Evolutionary conservation across 2,113 vertebrate species (phyloP), one percentile per base, ranked within the genome.

Genomic region (Albula glossodonta): DNA sequence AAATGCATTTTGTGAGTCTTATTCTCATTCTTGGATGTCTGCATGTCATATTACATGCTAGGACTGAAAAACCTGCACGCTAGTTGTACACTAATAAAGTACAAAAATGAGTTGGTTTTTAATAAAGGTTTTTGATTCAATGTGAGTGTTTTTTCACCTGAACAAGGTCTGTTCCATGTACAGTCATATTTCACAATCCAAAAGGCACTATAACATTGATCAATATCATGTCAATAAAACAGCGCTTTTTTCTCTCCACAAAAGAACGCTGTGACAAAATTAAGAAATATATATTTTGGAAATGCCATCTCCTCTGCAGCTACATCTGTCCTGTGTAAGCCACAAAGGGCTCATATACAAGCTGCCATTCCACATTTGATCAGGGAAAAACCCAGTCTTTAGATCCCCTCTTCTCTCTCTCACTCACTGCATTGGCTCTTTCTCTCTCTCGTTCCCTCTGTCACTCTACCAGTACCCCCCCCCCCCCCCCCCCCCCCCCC

Each of bases 281-380:
- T 50, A 94, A 94, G 94, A 93, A 91, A 92, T n/a, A 70, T 88
- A 88, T 90, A 92, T 93, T 94, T 95, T 92, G 93, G 94, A 95
- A 95, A 95, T 95, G 94, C 94, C 94, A 94, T 87, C 87, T 91
- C 90, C 91, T 92, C 93, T 93, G 92, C 93, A 94, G 93, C 91
- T 94, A 91, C 93, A 93, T 93, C 94, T 93, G 91, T 92, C 92
- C 92, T 89, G 90, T 93, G 90, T 53, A 49, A 94, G 91, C 92
- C 93, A 95, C 93, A 94, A 95, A 95, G 93, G 93, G 92, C 89
- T 93, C 93, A 94, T 93, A 93, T 94, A 95, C 31, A 93, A 90
- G 91, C 88, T 92, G 92, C 92, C 93, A 87, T 88, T 92, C 86
- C 91, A 92, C 89, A 95, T 95, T 94, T 95, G 94, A 95, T 95